These are phyloP conservation scores for Fistularia commersonii DNA, from an alignment of 2,797 vertebrate species.

Conservation along the genomic window DNA sequence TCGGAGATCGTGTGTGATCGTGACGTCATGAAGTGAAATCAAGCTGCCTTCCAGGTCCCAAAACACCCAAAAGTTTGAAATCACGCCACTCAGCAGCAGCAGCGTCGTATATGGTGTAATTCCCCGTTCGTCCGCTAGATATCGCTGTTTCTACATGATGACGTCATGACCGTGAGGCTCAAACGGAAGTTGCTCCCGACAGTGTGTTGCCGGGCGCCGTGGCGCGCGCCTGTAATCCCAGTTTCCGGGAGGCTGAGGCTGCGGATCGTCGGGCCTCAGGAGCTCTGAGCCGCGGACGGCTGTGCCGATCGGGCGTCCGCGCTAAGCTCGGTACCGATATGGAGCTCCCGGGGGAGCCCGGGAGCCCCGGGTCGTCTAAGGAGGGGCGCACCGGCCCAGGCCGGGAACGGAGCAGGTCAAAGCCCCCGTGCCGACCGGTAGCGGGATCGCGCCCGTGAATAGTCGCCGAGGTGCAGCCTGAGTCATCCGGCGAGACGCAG, in stretches of 20 bases:
- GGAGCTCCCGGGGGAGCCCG: slow-evolving; percentile 42
- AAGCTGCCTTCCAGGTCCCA: too few relatives aligned
- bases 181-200: too few relatives aligned
- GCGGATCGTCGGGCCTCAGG: slow-evolving; percentile 62
- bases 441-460: slow-evolving; percentile 68
- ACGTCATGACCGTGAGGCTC: too few relatives aligned
- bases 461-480: slow-evolving; percentile 53
- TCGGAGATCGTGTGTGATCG: too few relatives aligned
- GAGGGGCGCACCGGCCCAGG: slow-evolving; percentile 69
- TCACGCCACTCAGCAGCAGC: too few relatives aligned
- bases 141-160: too few relatives aligned
- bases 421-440: slow-evolving; percentile 66
- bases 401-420: slow-evolving; percentile 71
- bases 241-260: slow-evolving; percentile 52
- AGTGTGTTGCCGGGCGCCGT: slow-evolving; percentile 29
- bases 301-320: slow-evolving; percentile 59
- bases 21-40: too few relatives aligned
- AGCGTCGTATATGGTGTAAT: too few relatives aligned
- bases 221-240: slow-evolving; percentile 18
- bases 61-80: too few relatives aligned
- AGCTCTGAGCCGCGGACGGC: slow-evolving; percentile 59
- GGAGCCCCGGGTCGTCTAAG: slow-evolving; percentile 62
- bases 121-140: too few relatives aligned
- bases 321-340: slow-evolving; percentile 56
- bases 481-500: slow-evolving; percentile 53